Conservation (phyloP, 2,888 invertebrate genomes). For the Loripinus fragilis region DNA sequence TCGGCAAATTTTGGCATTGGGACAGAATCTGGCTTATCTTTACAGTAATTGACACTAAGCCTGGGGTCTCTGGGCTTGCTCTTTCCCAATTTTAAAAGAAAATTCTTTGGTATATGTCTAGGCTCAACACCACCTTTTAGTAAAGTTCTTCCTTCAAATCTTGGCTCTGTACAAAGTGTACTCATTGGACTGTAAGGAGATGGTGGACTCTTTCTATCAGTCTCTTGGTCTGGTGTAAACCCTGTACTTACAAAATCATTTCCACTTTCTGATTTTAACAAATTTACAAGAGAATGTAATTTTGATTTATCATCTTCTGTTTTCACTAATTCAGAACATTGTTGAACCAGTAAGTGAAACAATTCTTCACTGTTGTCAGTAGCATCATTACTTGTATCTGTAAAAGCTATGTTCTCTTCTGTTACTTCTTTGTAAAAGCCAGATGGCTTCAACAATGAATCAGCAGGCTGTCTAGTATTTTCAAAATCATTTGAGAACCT, state of each 20-base stretch:
- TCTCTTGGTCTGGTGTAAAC: slow-evolving; percentile 29
- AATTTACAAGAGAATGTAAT: slow-evolving; percentile 34
- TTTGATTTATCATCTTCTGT: slow-evolving; percentile 43
- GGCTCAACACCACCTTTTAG: slow-evolving; percentile 68
- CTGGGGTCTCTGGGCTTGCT: slow-evolving; percentile 60
- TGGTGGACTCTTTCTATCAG: slow-evolving; percentile 4
- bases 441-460: background rate
- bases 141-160: slow-evolving; percentile 68
- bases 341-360: slow-evolving; percentile 39
- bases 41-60: background rate
- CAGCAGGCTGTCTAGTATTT: background rate
- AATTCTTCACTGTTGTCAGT: slow-evolving; percentile 38
- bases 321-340: slow-evolving; percentile 50
- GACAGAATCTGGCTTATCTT: background rate
- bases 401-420: background rate
- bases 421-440: slow-evolving; percentile 37
- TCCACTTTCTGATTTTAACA: slow-evolving; percentile 36
- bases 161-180: background rate
- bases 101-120: slow-evolving; percentile 65
- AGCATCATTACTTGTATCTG: background rate
- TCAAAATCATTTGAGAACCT: background rate
- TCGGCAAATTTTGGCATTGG: slow-evolving; percentile 45
- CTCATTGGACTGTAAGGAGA: slow-evolving; percentile 6
- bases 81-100: slow-evolving; percentile 37
- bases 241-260: slow-evolving; percentile 24